Evolutionary conservation across 1,140 invertebrate genomes (phyloP), one percentile per base, ranked within the genome.

Genomic region (Caenorhabditis brenneri): DNA sequence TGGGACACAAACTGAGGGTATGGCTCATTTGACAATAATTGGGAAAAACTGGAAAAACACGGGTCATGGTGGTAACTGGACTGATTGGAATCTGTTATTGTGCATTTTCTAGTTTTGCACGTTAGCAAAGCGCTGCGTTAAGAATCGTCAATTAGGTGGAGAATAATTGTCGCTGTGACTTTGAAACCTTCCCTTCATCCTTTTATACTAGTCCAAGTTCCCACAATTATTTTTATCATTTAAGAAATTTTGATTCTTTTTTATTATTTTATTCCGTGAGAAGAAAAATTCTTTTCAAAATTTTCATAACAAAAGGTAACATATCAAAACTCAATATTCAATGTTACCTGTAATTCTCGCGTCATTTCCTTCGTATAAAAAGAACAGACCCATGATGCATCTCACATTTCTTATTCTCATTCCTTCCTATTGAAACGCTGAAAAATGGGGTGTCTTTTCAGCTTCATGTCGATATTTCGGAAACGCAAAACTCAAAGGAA

Each of bases 171-270:
- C n/a, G 16, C 29, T 16, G 15, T 19, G 12, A 19, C 58, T 5
- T 33, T 33, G 58, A 65, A 65, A 65, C 58, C 7, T 65, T 33
- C 36, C 9, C 2, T 29, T 58, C 53, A 29, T 36, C 2, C 29
- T 36, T 33, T 65, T 65, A 65, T 65, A 65, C 58, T 36, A 22
- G 0, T 24, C 58, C 12, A 36, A 3, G n/a, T 65, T 65, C 58
- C 36, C 58, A 65, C 58, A 65, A 65, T 65, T 36, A 65, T 65
- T 31, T n/a, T n/a, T n/a, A n/a, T n/a, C n/a, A n/a, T n/a, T n/a
- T n/a, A n/a, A n/a, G 53, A 58, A 58, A 29, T n/a, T n/a, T n/a
- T n/a, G n/a, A n/a, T n/a, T n/a, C n/a, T 29, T 10, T 7, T 29
- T 29, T 7, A 58, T 27, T 19, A 58, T 29, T 58, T 58, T 29